phyloP scores from a whole-genome alignment of 2,113 vertebrate genomes.

The Aphelocoma coerulescens region DNA sequence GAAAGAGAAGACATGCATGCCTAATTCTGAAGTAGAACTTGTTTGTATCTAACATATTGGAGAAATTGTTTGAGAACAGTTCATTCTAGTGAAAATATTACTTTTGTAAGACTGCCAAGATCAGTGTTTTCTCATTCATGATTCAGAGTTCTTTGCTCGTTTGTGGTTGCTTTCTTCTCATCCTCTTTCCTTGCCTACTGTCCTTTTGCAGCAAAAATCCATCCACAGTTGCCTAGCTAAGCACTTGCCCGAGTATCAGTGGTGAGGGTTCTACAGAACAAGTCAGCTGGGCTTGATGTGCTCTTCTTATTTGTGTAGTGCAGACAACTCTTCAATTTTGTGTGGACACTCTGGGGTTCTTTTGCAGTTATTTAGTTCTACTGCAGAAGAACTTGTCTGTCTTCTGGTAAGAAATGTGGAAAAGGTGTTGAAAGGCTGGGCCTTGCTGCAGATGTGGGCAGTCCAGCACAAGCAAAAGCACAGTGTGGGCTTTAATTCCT shows the following conservation, averaged over 20 bases:
- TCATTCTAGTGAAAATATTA: conserved; percentile 75
- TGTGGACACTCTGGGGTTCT: not conserved
- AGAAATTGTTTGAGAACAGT: conserved; percentile 67
- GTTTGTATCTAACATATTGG: conserved; percentile 53
- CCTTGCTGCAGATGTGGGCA: not conserved
- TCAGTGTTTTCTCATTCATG: conserved; percentile 66
- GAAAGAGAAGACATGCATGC: conserved; percentile 56
- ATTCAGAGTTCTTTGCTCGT: conserved; percentile 67
- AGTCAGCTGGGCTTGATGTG: not conserved
- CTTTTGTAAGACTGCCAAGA: conserved; percentile 69
- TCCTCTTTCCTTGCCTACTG: conserved; percentile 41
- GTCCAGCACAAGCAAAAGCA: not conserved
- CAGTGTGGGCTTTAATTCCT: not conserved
- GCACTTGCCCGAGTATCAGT: conserved; percentile 2
- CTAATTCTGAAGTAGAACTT: conserved; percentile 50
- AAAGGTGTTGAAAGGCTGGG: conserved; percentile 8
- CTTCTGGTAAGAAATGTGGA: not conserved
- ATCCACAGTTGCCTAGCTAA: not conserved
- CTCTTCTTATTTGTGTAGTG: not conserved
- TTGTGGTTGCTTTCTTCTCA: conserved; percentile 71
- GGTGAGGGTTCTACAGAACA: not conserved
- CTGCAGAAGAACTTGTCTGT: not conserved
- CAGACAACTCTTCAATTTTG: not conserved
- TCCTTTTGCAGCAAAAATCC: conserved; percentile 21
- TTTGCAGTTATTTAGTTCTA: not conserved